Percentiles rank a stretch among this genome's conserved stretches.
Evolutionary conservation across 2,888 invertebrate genomes (phyloP).

Genomic region (Ophraella communa): DNA sequence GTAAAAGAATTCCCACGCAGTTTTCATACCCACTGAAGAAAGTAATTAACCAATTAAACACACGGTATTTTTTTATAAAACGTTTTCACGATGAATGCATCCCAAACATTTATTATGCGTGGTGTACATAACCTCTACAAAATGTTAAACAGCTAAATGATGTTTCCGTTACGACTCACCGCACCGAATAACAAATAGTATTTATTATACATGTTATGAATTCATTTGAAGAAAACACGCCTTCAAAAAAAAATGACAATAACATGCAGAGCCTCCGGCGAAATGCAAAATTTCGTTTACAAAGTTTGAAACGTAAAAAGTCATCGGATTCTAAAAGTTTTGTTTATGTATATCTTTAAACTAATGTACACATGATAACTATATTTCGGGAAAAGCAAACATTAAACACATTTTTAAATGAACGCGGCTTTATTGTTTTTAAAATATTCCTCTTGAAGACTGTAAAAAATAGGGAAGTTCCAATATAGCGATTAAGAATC

Average conservation of each 20-base stretch:
- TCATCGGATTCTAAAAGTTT: no score
- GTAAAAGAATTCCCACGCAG: neutral
- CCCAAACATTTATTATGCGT: conserved; percentile 2
- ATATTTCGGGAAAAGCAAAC: no score
- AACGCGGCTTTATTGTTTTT: no score
- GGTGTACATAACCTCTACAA: neutral
- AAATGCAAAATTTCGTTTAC: no score
- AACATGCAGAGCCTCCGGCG: neutral
- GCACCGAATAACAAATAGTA: neutral
- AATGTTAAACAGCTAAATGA: conserved; percentile 7
- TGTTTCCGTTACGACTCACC: conserved; percentile 6
- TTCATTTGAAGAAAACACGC: neutral
- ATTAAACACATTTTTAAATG: no score
- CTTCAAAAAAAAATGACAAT: neutral
- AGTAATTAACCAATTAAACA: neutral
- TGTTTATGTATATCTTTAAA: no score
- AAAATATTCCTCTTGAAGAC: no score
- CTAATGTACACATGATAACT: no score
- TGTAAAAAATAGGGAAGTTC: no score
- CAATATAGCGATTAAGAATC: no score
- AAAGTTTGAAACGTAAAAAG: no score
- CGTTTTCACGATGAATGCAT: neutral
- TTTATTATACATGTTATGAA: neutral
- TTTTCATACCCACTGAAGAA: conserved; percentile 3
- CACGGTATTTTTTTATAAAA: neutral